Evolutionary conservation across 2,888 invertebrate genomes (phyloP).

Genomic region (Acrobasis consociella): DNA sequence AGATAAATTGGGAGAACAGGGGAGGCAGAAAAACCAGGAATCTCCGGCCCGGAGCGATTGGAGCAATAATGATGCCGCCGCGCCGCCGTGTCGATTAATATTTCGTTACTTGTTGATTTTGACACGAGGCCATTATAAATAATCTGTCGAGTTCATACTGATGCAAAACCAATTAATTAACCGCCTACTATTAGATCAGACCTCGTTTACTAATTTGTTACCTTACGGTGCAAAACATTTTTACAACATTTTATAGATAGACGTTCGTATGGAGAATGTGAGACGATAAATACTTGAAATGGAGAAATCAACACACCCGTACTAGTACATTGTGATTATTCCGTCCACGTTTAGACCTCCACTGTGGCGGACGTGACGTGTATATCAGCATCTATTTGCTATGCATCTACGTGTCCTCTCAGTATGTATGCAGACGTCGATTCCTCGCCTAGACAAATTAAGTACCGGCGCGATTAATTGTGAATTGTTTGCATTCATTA

Average conservation of each 20-base stretch:
- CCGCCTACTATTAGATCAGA: neutral
- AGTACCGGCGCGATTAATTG: neutral
- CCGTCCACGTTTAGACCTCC: conserved; percentile 70
- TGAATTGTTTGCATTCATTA: neutral
- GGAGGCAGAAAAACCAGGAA: conserved; percentile 60
- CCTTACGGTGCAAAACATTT: too few species aligned
- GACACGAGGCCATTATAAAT: conserved; percentile 23
- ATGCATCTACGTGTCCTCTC: conserved; percentile 40
- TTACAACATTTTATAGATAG: neutral
- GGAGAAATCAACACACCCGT: conserved; percentile 28
- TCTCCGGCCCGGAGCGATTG: conserved; percentile 57
- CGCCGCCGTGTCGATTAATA: conserved; percentile 32
- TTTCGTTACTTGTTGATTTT: conserved; percentile 39
- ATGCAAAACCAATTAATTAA: conserved; percentile 2
- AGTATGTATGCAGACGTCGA: conserved; percentile 30
- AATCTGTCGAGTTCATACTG: conserved; percentile 2
- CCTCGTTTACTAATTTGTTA: neutral
- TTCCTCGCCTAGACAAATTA: conserved; percentile 15
- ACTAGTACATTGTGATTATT: conserved; percentile 44
- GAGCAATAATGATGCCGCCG: conserved; percentile 51
- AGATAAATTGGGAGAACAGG: conserved; percentile 55
- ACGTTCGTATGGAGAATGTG: neutral
- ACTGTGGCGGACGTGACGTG: conserved; percentile 63
- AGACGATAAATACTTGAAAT: conserved; percentile 32
- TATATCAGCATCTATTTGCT: conserved; percentile 47